Percentiles rank a stretch among this genome's conserved stretches.
Conservation (phyloP, 2,888 invertebrate species). For the Eupithecia subfuscata region DNA sequence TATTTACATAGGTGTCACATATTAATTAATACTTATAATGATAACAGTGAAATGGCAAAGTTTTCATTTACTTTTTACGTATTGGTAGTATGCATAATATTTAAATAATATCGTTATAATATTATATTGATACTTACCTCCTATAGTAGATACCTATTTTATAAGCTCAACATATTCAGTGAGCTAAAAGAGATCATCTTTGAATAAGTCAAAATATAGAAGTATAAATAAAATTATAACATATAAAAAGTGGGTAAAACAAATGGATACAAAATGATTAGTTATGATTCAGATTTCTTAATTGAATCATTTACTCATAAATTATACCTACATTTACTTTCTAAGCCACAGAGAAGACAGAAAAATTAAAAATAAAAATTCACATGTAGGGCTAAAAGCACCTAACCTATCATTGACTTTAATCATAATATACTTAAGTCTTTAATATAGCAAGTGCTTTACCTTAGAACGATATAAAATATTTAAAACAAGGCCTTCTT, state of each 20-base stretch:
- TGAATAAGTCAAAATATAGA: neutral
- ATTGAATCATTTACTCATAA: neutral
- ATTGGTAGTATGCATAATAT: neutral
- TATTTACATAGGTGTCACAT: slow-evolving; percentile 23
- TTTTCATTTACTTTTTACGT: neutral
- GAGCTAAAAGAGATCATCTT: neutral
- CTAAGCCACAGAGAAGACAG: neutral
- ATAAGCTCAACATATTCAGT: neutral
- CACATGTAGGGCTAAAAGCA: neutral
- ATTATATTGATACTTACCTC: neutral
- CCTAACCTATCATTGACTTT: neutral
- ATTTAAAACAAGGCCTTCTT: neutral
- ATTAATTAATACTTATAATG: neutral
- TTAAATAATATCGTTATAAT: neutral
- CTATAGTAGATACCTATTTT: neutral
- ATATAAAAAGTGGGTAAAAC: neutral
- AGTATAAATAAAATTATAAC: neutral
- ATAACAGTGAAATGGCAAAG: neutral
- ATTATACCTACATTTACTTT: neutral
- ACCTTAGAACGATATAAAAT: neutral
- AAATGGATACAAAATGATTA: neutral
- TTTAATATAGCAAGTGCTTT: neutral
- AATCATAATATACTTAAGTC: neutral
- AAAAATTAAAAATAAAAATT: neutral
- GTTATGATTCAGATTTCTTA: neutral